These are phyloP conservation scores for Neosilurus hyrtlii DNA, from an alignment of 2,797 vertebrate genomes.

Conservation along the genomic window DNA sequence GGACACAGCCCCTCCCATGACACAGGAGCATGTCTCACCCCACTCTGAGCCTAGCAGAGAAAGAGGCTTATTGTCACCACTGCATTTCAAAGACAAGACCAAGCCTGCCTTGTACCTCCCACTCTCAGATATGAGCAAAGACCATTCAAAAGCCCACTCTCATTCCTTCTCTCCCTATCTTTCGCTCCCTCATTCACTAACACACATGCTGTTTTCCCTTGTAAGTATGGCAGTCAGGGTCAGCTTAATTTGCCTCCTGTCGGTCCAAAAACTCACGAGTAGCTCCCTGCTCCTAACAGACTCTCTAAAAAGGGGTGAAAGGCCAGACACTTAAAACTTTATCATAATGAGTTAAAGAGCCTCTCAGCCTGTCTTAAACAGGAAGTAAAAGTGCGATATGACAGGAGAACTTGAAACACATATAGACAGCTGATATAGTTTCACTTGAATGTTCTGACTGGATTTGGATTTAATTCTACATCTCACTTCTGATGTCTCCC, in stretches of 20 bases:
- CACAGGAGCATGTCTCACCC: slow-evolving; percentile 38
- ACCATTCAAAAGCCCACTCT: slow-evolving; percentile 44
- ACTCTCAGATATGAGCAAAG: slow-evolving; percentile 43
- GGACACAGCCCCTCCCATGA: slow-evolving; percentile 42
- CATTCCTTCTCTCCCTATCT: slow-evolving; percentile 4
- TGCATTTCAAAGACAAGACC: slow-evolving; percentile 52
- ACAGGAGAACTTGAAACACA: not conserved
- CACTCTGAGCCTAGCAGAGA: slow-evolving; percentile 38
- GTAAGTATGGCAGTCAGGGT: slow-evolving; percentile 19
- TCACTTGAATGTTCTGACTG: slow-evolving; percentile 14
- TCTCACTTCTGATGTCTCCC: slow-evolving; percentile 12
- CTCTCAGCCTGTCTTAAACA: not conserved
- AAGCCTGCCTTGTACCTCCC: slow-evolving; percentile 43
- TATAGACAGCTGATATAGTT: slow-evolving; percentile 6
- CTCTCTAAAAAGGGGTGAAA: slow-evolving; percentile 28
- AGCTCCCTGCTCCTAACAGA: slow-evolving; percentile 2
- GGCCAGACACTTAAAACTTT: slow-evolving; percentile 31
- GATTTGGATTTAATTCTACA: not conserved
- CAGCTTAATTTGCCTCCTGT: slow-evolving; percentile 40
- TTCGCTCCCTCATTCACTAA: slow-evolving; percentile 1
- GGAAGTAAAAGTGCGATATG: not conserved
- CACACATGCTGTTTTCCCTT: slow-evolving; percentile 20
- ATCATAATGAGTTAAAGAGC: slow-evolving; percentile 23
- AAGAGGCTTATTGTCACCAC: slow-evolving; percentile 53
- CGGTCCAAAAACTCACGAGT: slow-evolving; percentile 18